phyloP scores from a whole-genome alignment of 1,140 invertebrate genomes.

The Trinorchestia longiramus region DNA sequence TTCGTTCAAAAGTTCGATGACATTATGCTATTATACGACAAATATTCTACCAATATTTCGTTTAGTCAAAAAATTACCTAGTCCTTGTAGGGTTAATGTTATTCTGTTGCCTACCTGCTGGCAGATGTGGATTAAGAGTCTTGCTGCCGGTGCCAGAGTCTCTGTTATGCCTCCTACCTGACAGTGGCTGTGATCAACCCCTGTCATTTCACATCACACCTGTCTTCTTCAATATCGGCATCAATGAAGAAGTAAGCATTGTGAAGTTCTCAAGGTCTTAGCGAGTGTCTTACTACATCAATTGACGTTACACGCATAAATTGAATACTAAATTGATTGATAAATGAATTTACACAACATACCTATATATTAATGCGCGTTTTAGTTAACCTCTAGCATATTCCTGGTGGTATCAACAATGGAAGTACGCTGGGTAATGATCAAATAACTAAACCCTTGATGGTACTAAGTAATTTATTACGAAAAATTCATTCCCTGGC shows the following conservation, averaged over 20 bases:
- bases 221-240: conserved; percentile 94
- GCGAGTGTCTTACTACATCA: no score
- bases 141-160: conserved; percentile 84
- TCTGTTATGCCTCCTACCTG: conserved; percentile 79
- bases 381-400: no score
- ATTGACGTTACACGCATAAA: no score
- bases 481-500: background rate
- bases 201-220: conserved; percentile 81
- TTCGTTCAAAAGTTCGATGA: no score
- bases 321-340: no score
- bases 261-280: background rate
- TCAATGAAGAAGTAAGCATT: conserved; percentile 82
- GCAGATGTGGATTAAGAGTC: conserved; percentile 76
- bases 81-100: background rate
- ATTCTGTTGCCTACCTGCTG: background rate
- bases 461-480: background rate
- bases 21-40: no score
- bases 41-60: no score
- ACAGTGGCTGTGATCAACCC: conserved; percentile 41
- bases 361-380: no score
- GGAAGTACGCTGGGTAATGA: background rate
- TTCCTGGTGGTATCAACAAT: no score
- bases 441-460: background rate
- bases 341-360: no score
- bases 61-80: no score